A percentile compares a stretch with the other conserved stretches of the same genome.
Conservation (phyloP, 2,888 invertebrate genomes). For the Papilio demoleus region DNA sequence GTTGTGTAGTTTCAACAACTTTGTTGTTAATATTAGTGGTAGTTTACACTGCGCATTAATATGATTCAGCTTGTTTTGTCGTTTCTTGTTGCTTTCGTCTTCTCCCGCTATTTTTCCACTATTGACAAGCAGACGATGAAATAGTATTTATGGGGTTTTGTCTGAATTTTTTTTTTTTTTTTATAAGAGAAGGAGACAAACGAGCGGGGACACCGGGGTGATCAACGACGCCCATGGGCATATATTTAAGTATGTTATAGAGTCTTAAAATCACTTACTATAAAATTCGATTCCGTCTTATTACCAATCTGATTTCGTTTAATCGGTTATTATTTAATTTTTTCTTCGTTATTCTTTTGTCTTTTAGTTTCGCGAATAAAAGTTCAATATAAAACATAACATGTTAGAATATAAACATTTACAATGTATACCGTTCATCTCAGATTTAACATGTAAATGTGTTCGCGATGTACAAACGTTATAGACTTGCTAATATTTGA, state of each 20-base stretch:
- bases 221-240: too few relatives aligned
- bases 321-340: too few relatives aligned
- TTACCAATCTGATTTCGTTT: too few relatives aligned
- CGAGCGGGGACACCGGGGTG: too few relatives aligned
- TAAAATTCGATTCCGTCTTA: too few relatives aligned
- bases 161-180: too few relatives aligned
- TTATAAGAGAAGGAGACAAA: too few relatives aligned
- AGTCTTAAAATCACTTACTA: too few relatives aligned
- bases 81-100: too few relatives aligned
- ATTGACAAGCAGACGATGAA: too few relatives aligned
- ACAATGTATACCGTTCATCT: not conserved
- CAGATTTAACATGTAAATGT: constrained; percentile 12
- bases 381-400: constrained; percentile 7
- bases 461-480: not conserved
- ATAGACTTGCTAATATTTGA: constrained; percentile 15
- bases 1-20: constrained; percentile 9
- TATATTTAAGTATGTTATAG: too few relatives aligned
- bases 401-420: constrained; percentile 18
- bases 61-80: not conserved
- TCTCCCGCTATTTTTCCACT: not conserved
- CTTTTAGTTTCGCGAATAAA: not conserved
- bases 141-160: too few relatives aligned
- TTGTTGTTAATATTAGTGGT: constrained; percentile 9
- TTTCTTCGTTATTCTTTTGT: not conserved
- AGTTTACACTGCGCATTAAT: constrained; percentile 9